Percentiles rank a stretch among this genome's conserved stretches.
phyloP scores from a whole-genome alignment of 1,140 invertebrate genomes.

The Megathymus violae region DNA sequence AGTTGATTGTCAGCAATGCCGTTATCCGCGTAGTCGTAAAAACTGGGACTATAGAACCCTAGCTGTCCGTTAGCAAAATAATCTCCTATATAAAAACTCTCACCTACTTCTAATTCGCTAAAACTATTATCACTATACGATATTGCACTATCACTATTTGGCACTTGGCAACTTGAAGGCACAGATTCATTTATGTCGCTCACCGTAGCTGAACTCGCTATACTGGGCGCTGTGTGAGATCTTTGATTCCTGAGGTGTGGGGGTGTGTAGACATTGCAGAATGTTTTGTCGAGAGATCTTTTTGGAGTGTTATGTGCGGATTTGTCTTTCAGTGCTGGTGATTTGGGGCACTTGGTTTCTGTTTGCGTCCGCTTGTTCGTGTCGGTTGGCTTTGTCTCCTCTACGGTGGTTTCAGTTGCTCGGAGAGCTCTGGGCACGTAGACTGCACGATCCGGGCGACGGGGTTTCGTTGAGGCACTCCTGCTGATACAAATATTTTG shows the following conservation, averaged over 20 bases:
- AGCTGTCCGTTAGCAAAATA: constrained; percentile 77
- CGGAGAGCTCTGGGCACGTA: constrained; percentile 90
- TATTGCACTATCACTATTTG: constrained; percentile 81
- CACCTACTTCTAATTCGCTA: constrained; percentile 66
- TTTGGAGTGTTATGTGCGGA: constrained; percentile 65
- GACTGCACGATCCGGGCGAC: constrained; percentile 89
- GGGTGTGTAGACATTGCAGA: constrained; percentile 81
- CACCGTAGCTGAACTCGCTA: constrained; percentile 45
- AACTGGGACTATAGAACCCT: constrained; percentile 68
- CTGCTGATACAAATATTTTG: constrained; percentile 47
- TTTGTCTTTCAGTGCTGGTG: constrained; percentile 62
- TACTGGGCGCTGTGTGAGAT: constrained; percentile 59
- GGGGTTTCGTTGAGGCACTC: constrained; percentile 74
- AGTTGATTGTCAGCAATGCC: constrained; percentile 39
- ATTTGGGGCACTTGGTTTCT: constrained; percentile 65
- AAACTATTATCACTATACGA: constrained; percentile 76
- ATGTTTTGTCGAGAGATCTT: constrained; percentile 70
- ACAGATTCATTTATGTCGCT: constrained; percentile 58
- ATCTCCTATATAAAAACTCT: constrained; percentile 80
- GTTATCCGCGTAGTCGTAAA: constrained; percentile 63
- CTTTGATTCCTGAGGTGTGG: constrained; percentile 73
- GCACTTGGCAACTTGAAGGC: constrained; percentile 73
- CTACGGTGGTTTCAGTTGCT: constrained; percentile 73
- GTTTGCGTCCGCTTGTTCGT: constrained; percentile 47
- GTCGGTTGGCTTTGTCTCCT: constrained; percentile 56